Evolutionary conservation across 2,888 invertebrate genomes (phyloP), one percentile per base, ranked within the genome.

Genomic region (Geotrupes spiniger): DNA sequence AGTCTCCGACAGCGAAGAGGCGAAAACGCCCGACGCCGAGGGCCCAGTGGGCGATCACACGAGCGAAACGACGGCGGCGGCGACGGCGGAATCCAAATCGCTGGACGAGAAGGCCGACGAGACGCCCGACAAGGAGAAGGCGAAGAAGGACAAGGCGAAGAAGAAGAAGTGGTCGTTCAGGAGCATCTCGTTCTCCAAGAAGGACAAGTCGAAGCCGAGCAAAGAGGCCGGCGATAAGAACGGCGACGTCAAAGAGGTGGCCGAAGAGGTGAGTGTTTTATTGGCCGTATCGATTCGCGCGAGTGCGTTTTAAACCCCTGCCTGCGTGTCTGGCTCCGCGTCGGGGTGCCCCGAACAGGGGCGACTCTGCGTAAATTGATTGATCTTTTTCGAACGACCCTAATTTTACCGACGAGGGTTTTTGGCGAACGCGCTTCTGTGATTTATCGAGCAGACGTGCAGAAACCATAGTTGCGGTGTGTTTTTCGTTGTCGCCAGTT

Each of bases 121-220:
- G 52, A 60, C 63, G 27, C 53, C 63, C 28, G 66, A 68, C 41
- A 57, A 57, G 16, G 68, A 65, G 51, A 70, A 69, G 45, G 69
- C 66, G 54, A 69, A 69, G 49, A 63, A 68, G 45, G 70, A 73
- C 51, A 68, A 67, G 56, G 76, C 83, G 78, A 78, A 84, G 62
- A 90, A 89, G 82, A 90, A 89, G 82, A 90, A 90, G 78, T 91
- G 89, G 89, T 90, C 89, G 64, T 85, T 91, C 75, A 83, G 90
- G 68, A 88, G 85, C 69, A 86, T 91, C 76, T 89, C 89, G 69
- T 91, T 91, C 74, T 86, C 88, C 69, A 85, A 85, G 74, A 90
- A 89, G 75, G 91, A 91, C 71, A 91, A 90, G 78, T 85, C 83
- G 62, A 91, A 91, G 74, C 89, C 89, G 60, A 80, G 80, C 63